Evolutionary conservation across 2,113 vertebrate genomes (phyloP), one percentile per base, ranked within the genome.

Genomic region (Brienomyrus brachyistius): DNA sequence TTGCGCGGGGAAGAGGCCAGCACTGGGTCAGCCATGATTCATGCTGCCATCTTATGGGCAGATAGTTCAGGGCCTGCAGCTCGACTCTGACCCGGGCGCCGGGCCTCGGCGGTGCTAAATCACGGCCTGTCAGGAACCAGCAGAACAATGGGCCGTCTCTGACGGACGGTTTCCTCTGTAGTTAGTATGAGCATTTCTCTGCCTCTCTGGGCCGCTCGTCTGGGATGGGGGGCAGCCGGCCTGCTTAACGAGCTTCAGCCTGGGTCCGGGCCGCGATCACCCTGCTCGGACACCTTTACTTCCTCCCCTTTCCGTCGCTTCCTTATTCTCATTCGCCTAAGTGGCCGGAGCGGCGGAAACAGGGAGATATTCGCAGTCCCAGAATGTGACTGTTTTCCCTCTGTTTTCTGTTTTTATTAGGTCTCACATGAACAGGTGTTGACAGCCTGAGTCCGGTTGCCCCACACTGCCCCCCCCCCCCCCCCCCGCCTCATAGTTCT

Each of bases 101-200:
- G 90, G 93, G 94, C 94, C 95, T 91, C 95, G 85, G 90, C 45
- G 95, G 94, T 95, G 95, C 95, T 97, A 96, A 95, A 96, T 97
- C 96, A 97, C 94, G 23, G 45, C 92, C 94, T 95, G 94, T 96
- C 96, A 96, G 92, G 90, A 91, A 92, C 93, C 94, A 94, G 94
- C 93, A 96, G 95, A 96, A 97, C 96, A 97, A 96, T 96, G 93
- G 95, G 93, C 93, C 93, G 91, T 93, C 93, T 93, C 92, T 91
- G 91, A 94, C 94, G 94, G 94, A 94, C 94, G 94, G 88, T 94
- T 94, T 96, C 95, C 94, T 94, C 94, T 92, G 92, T 95, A 93
- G 94, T 95, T 95, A 95, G 94, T 92, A 92, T 91, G 90, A 94
- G 94, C 92, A 82, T 91, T 91, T 92, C 80, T 90, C 93, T 92